Conservation (phyloP, 1,140 invertebrate species). For the Aphis gossypii region DNA sequence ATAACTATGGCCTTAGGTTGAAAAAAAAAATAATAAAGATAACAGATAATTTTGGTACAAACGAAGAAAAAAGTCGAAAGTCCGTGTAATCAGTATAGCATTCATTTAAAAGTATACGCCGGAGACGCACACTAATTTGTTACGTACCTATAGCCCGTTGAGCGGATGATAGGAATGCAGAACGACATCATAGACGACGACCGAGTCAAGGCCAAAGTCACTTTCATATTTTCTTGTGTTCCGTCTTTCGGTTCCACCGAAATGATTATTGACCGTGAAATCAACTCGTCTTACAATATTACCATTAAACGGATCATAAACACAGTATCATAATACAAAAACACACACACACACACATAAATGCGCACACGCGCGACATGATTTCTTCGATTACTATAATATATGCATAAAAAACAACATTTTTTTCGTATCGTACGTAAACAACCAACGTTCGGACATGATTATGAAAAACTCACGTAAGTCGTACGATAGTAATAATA, state of each 20-base stretch:
- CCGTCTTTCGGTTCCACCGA: background rate
- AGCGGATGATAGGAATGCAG: background rate
- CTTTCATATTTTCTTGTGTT: slow-evolving; percentile 51
- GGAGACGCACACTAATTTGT: slow-evolving; percentile 34
- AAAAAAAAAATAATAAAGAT: slow-evolving; percentile 21
- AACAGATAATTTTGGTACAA: background rate
- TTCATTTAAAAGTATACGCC: background rate
- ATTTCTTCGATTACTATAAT: background rate
- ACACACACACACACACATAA: background rate
- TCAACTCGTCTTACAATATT: background rate
- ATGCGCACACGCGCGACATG: background rate
- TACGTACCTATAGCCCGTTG: background rate
- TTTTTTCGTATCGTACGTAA: background rate
- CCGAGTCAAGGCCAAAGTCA: slow-evolving; percentile 46
- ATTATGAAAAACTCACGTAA: background rate
- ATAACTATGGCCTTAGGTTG: background rate
- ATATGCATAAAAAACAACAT: background rate
- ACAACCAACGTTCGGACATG: background rate
- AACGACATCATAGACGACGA: background rate
- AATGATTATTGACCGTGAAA: slow-evolving; percentile 39
- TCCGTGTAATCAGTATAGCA: slow-evolving; percentile 34
- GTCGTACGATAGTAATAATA: background rate
- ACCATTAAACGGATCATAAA: background rate
- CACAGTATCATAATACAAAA: too few relatives aligned
- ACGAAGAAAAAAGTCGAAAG: background rate